Base-by-base conservation (phyloP, 2,888 invertebrate species). In the Cistogaster globosa region DNA sequence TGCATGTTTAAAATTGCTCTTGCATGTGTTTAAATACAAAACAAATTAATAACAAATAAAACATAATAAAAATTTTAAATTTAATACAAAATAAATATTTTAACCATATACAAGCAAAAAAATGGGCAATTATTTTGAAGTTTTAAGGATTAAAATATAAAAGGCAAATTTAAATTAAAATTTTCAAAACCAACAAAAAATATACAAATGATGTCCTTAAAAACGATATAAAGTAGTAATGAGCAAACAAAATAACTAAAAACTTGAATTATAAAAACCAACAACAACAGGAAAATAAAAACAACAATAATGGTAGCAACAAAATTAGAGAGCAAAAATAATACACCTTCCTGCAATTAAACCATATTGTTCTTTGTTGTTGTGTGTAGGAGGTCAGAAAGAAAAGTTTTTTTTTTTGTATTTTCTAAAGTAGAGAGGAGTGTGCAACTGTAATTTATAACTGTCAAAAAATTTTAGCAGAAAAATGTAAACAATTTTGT, bases 301-400 rank as follows among this genome's bases (percentile, higher is more conserved):
- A 67, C 14, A 58, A 20, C 14, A 45, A 63, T 63, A 67, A 71
- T 82, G 63, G 76, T 76, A 83, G 76, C 76, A 5, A 32, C 32
- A 32, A 32, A 82, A 77, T 82, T 77, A 82, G 67, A 82, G 71
- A 32, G 32, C 32, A 32, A 32, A 32, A 32, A 32, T 26, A 26
- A 26, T 26, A 26, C 1, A 26, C 26, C 26, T 26, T 26, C 26
- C 26, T 26, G 26, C 26, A 26, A 26, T 26, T 26, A 26, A 26
- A 26, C 26, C 26, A 26, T 26, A 2, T 26, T 26, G 4, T 26
- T 2, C 26, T 26, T 26, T 26, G 26, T 26, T 26, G 26, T 26
- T 26, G 26, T 26, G 26, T 1, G 26, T 26, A 26, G 26, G 26
- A 26, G 26, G 26, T 26, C 26, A 26, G 26, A 26, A 1, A 26